Percentiles rank a stretch among this genome's conserved stretches.
These are phyloP conservation scores for Cyclina sinensis DNA, from an alignment of 1,140 invertebrate genomes.

Conservation along the genomic window DNA sequence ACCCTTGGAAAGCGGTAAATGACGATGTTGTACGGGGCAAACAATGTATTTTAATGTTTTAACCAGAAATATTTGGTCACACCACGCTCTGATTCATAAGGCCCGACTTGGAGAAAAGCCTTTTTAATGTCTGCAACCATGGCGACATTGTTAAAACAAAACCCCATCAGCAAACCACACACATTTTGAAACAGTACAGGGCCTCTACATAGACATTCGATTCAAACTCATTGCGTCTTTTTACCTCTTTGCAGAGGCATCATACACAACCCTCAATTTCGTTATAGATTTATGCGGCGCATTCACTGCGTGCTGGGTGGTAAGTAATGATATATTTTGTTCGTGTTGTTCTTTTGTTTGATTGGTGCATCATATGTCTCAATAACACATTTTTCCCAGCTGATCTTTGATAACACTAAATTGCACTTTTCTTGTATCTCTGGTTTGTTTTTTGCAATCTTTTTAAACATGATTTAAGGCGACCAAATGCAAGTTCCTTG, in stretches of 20 bases:
- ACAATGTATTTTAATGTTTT: constrained; percentile 18
- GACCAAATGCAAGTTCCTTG: background rate
- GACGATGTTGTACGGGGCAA: background rate
- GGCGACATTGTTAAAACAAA: background rate
- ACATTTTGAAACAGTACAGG: constrained; percentile 27
- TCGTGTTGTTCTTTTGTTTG: background rate
- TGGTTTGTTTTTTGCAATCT: background rate
- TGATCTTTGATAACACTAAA: constrained; percentile 16
- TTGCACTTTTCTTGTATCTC: constrained; percentile 10
- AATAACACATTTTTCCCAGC: constrained; percentile 16
- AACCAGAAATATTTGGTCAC: constrained; percentile 59
- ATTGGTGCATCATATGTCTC: background rate
- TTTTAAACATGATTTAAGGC: background rate
- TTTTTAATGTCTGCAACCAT: constrained; percentile 46
- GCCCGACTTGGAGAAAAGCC: constrained; percentile 31
- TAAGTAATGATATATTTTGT: background rate
- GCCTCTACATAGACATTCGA: constrained; percentile 41
- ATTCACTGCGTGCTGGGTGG: constrained; percentile 18
- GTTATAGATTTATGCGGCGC: constrained; percentile 6
- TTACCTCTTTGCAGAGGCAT: constrained; percentile 22
- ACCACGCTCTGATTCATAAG: constrained; percentile 30
- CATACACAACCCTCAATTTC: constrained; percentile 36
- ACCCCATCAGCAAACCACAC: constrained; percentile 44
- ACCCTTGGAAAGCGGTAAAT: constrained; percentile 8
- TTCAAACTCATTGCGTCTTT: constrained; percentile 38